A percentile compares a stretch with the other conserved stretches of the same genome.
These are phyloP conservation scores for Macaca mulatta DNA, from an alignment of 2,113 vertebrate species.

Conservation along the genomic window DNA sequence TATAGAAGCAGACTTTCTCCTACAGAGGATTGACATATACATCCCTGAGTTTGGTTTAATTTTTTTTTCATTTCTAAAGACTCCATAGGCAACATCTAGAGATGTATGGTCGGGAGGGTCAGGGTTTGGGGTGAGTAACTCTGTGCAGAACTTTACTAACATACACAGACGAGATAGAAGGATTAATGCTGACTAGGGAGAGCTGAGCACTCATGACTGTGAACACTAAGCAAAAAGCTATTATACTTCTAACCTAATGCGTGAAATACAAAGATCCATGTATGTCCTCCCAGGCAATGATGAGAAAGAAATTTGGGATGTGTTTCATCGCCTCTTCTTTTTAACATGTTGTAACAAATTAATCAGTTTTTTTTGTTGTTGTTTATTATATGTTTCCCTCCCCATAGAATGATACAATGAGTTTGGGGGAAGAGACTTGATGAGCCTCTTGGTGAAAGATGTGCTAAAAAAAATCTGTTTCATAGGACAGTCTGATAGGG, in stretches of 20 bases:
- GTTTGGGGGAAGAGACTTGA: not conserved
- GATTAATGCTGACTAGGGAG: not conserved
- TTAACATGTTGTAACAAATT: not conserved
- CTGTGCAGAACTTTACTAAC: not conserved
- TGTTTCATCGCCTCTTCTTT: not conserved
- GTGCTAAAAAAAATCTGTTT: not conserved
- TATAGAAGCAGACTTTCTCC: not conserved
- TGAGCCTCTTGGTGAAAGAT: not conserved
- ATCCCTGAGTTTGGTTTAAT: not conserved
- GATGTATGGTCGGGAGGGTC: not conserved
- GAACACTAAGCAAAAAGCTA: not conserved
- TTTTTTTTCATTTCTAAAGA: constrained; percentile 37
- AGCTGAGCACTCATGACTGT: not conserved
- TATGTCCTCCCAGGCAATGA: not conserved
- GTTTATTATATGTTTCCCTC: not conserved
- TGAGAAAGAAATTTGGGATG: not conserved
- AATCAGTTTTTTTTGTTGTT: not conserved
- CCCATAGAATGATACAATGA: not conserved
- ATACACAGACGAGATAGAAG: not conserved
- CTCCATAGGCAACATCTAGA: not conserved
- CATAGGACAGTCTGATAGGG: not conserved
- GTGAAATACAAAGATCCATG: not conserved
- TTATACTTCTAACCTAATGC: not conserved
- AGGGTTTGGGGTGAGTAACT: not conserved
- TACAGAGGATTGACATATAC: not conserved